Base-by-base conservation (phyloP, 2,888 invertebrate species). In the Agriopis leucophaearia region DNA sequence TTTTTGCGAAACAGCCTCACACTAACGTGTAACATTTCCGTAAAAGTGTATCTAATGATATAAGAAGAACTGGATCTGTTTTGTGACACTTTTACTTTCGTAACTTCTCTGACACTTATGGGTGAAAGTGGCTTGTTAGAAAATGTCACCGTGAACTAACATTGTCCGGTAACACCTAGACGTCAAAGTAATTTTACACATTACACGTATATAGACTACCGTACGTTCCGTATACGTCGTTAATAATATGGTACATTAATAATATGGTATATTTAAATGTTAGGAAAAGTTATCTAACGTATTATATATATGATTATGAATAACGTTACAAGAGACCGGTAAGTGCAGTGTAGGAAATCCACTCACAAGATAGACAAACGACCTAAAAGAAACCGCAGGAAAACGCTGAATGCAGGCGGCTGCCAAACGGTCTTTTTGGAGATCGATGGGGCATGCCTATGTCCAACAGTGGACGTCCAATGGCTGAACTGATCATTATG, bases 71-170 rank as follows among this genome's bases (percentile, higher is more conserved):
- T 78, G 79, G 82, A 80, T 83, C 77, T 71, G 75, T 80, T 68
- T 81, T 85, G 81, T 86, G 84, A 84, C 87, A 89, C 86, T 90
- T 89, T 89, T 90, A 87, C 88, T 76, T 75, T 67, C 75, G 70
- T 69, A 47, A 59, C 65, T 35, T 66, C 45, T 48, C 54, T 60
- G 67, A 76, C 75, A 70, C 61, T 66, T 66, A 73, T 72, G 70
- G 69, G 80, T 75, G 80, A 81, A 81, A 80, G 81, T 79, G 38
- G 59, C 66, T 66, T 59, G 59, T 57, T 70, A 64, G 51, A 59
- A 51, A 67, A 59, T 64, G 67, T 68, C 55, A 61, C 68, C 60
- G 57, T 60, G 48, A 52, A 63, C 47, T 50, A 52, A 59, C 59
- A 59, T 50, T 50, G 50, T 59, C 18, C 36, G 27, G 35, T 60